phyloP scores from a whole-genome alignment of 2,113 vertebrate genomes.

The cattle (Bos taurus) region DNA sequence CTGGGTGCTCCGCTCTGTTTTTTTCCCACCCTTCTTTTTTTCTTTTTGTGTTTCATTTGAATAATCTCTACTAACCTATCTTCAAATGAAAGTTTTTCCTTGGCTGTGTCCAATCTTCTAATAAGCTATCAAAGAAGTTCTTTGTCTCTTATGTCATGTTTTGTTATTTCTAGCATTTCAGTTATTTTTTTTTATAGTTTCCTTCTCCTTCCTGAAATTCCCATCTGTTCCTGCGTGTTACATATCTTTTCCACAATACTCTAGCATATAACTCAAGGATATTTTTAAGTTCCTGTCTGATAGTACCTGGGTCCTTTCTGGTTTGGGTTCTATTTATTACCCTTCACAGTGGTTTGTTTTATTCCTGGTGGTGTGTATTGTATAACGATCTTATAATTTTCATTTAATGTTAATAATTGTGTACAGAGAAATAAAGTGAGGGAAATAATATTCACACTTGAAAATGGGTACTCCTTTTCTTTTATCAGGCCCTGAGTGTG shows the following conservation, averaged over 20 bases:
- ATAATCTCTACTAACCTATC: neutral
- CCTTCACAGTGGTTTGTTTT: neutral
- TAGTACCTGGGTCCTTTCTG: neutral
- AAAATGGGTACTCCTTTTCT: neutral
- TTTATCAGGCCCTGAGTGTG: neutral
- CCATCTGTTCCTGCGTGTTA: neutral
- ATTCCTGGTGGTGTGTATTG: neutral
- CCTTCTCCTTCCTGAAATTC: neutral
- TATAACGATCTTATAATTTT: neutral
- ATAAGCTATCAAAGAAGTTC: neutral
- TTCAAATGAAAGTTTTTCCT: neutral
- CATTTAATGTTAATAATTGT: neutral
- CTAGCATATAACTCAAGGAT: neutral
- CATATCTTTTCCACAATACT: neutral
- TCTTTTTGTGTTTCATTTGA: neutral
- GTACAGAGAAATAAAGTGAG: neutral
- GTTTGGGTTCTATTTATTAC: neutral
- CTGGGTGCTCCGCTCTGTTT: neutral
- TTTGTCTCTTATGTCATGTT: neutral
- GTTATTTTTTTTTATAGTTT: neutral
- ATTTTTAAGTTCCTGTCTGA: neutral
- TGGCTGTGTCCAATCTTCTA: neutral
- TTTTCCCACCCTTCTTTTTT: too few relatives aligned
- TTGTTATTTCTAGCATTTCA: neutral
- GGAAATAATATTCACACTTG: neutral